These are phyloP conservation scores for Camptogramma bilineatum DNA, from an alignment of 2,888 invertebrate species.

Conservation along the genomic window DNA sequence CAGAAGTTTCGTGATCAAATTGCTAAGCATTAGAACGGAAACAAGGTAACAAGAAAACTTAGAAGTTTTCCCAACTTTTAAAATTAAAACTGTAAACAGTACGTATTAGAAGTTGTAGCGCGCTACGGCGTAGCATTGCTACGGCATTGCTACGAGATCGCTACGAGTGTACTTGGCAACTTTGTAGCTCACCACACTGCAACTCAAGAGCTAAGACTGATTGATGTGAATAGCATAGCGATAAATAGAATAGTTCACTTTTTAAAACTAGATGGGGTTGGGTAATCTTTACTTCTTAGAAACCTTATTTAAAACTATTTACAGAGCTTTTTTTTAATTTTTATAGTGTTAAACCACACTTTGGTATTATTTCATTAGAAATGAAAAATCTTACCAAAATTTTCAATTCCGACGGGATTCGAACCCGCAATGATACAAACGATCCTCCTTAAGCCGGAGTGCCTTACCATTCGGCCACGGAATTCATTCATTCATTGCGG, in stretches of 20 bases:
- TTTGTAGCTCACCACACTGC: slow-evolving; percentile 49
- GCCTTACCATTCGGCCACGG: too few species aligned
- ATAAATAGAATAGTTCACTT: not conserved
- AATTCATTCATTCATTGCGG: too few species aligned
- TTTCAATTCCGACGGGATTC: too few species aligned
- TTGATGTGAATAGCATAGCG: slow-evolving; percentile 6
- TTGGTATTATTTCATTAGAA: too few species aligned
- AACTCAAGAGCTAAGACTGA: slow-evolving; percentile 42
- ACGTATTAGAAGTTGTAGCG: slow-evolving; percentile 47
- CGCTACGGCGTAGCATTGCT: slow-evolving; percentile 43
- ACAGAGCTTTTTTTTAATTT: too few species aligned
- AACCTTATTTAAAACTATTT: slow-evolving; percentile 2
- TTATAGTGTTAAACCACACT: too few species aligned
- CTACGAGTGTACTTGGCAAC: slow-evolving; percentile 51
- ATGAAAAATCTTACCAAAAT: too few species aligned
- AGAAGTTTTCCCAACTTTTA: slow-evolving; percentile 53
- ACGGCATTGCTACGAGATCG: slow-evolving; percentile 45
- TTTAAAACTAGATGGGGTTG: not conserved
- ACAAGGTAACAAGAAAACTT: slow-evolving; percentile 50
- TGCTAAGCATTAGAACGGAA: slow-evolving; percentile 32
- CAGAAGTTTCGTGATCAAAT: slow-evolving; percentile 37
- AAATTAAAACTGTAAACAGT: slow-evolving; percentile 55
- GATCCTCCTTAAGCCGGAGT: too few species aligned
- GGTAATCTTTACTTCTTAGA: too few species aligned
- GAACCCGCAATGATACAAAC: too few species aligned